Base-by-base conservation (phyloP, 2,888 invertebrate species). In the Meghimatium bilineatum region DNA sequence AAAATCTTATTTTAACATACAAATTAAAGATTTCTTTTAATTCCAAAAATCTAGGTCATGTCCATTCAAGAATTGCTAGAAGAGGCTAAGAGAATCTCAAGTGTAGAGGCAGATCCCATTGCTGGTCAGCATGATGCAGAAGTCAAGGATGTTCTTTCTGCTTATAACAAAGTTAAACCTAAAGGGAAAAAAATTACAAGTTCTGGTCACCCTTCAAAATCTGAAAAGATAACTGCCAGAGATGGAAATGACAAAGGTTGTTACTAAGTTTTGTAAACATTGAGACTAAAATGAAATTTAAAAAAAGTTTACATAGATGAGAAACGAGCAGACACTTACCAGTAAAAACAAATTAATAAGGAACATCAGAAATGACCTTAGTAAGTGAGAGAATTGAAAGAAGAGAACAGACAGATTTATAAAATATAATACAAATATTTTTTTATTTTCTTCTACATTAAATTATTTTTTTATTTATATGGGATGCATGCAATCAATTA, bases 21-120 rank as follows among this genome's bases (percentile, higher is more conserved):
- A 17, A 3, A 63, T n/a, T 63, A 63, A 63, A n/a, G 26, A 23
- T 63, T 26, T 23, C 8, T 26, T n/a, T n/a, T 26, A 6, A 63
- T 63, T 44, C n/a, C 6, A 23, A 74, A 52, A 71, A 26, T 34
- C 14, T 82, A 91, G 92, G 87, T 89, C 26, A 90, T 89, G 84
- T 92, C 92, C 20, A 90, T 91, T 14, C 89, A 92, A 82, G 91
- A 91, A 69, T 87, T 93, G 75, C 79, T 93, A 26, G 92, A 92
- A 36, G 93, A 93, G 84, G 93, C 93, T 1, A 91, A 89, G 87
- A 88, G 86, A 81, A 91, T 93, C 69, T 88, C 90, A 12, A 85
- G 87, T 26, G 87, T 90, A 32, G 89, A 87, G 14, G 81, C 89
- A 34, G 72, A 80, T 20, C 79, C 49, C 23, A 17, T 32, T 20